Percentiles rank a stretch among this genome's conserved stretches.
These are phyloP conservation scores for Crioceris asparagi DNA, from an alignment of 2,888 invertebrate genomes.

Conservation along the genomic window DNA sequence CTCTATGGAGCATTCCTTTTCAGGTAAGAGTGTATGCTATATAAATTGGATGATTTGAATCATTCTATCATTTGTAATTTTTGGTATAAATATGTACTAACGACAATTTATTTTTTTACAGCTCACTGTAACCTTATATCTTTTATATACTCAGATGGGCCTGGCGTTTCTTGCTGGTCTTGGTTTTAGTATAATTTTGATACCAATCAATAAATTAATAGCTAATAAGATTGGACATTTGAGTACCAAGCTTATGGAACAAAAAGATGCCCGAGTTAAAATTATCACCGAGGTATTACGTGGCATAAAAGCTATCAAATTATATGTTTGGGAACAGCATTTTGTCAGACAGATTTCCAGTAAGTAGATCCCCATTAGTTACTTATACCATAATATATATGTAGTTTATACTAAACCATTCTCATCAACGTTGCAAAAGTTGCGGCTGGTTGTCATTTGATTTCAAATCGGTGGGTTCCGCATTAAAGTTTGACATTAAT, in stretches of 20 bases:
- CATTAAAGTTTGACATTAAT: too few species aligned
- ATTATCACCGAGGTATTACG: slow-evolving; percentile 76
- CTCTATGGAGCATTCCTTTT: slow-evolving; percentile 92
- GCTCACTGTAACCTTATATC: slow-evolving; percentile 68
- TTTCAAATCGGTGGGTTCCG: too few species aligned
- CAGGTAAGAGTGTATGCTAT: slow-evolving; percentile 54
- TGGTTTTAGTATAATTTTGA: slow-evolving; percentile 71
- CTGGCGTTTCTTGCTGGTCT: slow-evolving; percentile 86
- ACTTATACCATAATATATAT: too few species aligned
- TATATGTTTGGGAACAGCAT: slow-evolving; percentile 88
- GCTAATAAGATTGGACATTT: slow-evolving; percentile 80
- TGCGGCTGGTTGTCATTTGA: too few species aligned
- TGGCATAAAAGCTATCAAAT: slow-evolving; percentile 83
- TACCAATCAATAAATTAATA: slow-evolving; percentile 85
- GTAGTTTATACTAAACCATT: too few species aligned
- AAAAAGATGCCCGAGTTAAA: slow-evolving; percentile 83
- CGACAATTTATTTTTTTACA: slow-evolving; percentile 34
- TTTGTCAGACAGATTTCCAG: slow-evolving; percentile 62
- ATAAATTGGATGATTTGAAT: background rate
- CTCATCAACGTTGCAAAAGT: too few species aligned
- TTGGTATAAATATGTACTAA: background rate
- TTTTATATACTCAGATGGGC: slow-evolving; percentile 82
- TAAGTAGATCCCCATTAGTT: slow-evolving; percentile 41
- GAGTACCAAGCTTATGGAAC: slow-evolving; percentile 79
- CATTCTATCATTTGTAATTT: background rate